Percentiles rank a stretch among this genome's conserved stretches.
Evolutionary conservation across 2,113 vertebrate species (phyloP).

Genomic region (Tachuris rubrigastra): DNA sequence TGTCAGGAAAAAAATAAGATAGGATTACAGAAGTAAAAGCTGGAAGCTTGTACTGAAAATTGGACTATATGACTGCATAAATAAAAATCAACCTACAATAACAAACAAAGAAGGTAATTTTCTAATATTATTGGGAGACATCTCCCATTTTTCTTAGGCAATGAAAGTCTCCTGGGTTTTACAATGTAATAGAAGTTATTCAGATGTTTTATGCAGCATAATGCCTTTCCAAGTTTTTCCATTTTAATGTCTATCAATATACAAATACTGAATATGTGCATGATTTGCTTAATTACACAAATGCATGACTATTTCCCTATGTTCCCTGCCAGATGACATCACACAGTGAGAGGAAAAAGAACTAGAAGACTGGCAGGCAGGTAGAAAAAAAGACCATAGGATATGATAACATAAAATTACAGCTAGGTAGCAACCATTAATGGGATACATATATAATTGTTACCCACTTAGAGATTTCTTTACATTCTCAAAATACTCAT

Average conservation of each 20-base stretch:
- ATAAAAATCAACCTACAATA: neutral
- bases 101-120: neutral
- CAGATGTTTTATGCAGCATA: neutral
- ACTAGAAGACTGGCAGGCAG: neutral
- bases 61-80: neutral
- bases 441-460: neutral
- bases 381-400: neutral
- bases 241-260: neutral
- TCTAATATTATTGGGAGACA: neutral
- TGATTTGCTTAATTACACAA: neutral
- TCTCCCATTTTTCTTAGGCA: conserved; percentile 3
- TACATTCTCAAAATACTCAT: neutral
- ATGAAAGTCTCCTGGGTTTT: neutral
- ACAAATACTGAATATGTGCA: neutral
- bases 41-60: neutral
- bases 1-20: neutral
- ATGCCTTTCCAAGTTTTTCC: neutral
- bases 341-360: neutral
- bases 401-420: neutral
- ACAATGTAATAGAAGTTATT: neutral
- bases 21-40: neutral
- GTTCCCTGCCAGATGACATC: neutral
- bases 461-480: neutral
- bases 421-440: neutral
- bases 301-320: neutral